Percentiles rank a stretch among this genome's conserved stretches.
Conservation (phyloP, 2,113 vertebrate species). For the Boulengeromyrus knoepffleri region DNA sequence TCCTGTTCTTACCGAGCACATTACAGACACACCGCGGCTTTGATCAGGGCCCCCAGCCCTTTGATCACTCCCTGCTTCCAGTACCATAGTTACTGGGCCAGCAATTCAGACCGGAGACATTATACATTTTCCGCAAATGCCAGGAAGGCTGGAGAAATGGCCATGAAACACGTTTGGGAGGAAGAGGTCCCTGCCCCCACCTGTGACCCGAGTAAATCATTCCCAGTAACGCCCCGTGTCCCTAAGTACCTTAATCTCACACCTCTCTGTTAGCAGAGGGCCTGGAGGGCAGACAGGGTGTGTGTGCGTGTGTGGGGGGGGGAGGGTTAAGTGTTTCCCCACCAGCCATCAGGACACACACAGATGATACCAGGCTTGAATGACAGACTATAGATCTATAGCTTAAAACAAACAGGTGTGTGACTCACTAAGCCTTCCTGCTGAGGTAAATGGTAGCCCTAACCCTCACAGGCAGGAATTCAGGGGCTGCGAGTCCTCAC, state of each 20-base stretch:
- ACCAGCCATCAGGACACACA: not conserved
- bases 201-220: not conserved
- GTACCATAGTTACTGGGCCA: not conserved
- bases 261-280: not conserved
- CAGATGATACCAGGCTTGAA: slow-evolving; percentile 28
- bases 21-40: not conserved
- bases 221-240: not conserved
- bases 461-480: slow-evolving; percentile 69
- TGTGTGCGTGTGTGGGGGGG: not conserved
- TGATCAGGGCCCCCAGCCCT: not conserved
- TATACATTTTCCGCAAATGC: not conserved
- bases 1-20: not conserved
- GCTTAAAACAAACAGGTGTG: not conserved
- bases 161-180: not conserved
- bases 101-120: not conserved
- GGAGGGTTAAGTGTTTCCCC: not conserved
- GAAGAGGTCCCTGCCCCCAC: not conserved
- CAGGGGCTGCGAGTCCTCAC: slow-evolving; percentile 68
- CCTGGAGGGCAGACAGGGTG: not conserved
- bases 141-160: not conserved
- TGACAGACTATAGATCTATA: slow-evolving; percentile 40
- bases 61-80: not conserved
- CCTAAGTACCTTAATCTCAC: not conserved
- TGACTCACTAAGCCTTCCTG: slow-evolving; percentile 65
- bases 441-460: slow-evolving; percentile 68